Percentiles rank a stretch among this genome's conserved stretches.
These are phyloP conservation scores for Lochmaea capreae DNA, from an alignment of 2,888 invertebrate genomes.

Conservation along the genomic window DNA sequence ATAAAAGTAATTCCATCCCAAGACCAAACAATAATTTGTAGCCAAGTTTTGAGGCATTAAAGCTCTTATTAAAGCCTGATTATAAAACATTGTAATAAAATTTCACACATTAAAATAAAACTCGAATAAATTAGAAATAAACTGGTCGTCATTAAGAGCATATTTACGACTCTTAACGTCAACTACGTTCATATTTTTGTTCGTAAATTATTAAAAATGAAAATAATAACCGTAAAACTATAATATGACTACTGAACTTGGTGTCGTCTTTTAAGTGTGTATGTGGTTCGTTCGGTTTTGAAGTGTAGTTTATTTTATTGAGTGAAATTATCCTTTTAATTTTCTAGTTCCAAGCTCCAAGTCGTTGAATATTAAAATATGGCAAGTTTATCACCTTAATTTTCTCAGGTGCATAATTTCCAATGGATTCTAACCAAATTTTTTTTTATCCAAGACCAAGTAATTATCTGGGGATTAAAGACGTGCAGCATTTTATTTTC, in stretches of 20 bases:
- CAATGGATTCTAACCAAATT: not conserved
- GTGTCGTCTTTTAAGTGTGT: conserved; percentile 53
- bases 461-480: no score
- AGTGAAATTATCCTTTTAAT: conserved; percentile 53
- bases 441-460: no score
- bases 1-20: conserved; percentile 43
- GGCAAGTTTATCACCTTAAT: not conserved
- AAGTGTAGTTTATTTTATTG: conserved; percentile 60
- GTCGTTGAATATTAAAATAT: not conserved
- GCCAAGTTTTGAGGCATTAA: conserved; percentile 62
- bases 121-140: conserved; percentile 67
- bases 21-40: conserved; percentile 58
- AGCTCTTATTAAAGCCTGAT: conserved; percentile 67
- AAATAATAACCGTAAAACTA: conserved; percentile 66
- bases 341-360: conserved; percentile 19
- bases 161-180: conserved; percentile 66
- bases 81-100: conserved; percentile 68
- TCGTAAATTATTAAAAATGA: conserved; percentile 66
- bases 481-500: no score
- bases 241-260: conserved; percentile 66
- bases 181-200: conserved; percentile 65
- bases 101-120: conserved; percentile 68
- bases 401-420: not conserved
- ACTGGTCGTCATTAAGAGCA: conserved; percentile 66
- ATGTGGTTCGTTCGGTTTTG: conserved; percentile 53